Evolutionary conservation across 2,113 vertebrate species (phyloP), one percentile per base, ranked within the genome.

Genomic region (Hyperopisus bebe): DNA sequence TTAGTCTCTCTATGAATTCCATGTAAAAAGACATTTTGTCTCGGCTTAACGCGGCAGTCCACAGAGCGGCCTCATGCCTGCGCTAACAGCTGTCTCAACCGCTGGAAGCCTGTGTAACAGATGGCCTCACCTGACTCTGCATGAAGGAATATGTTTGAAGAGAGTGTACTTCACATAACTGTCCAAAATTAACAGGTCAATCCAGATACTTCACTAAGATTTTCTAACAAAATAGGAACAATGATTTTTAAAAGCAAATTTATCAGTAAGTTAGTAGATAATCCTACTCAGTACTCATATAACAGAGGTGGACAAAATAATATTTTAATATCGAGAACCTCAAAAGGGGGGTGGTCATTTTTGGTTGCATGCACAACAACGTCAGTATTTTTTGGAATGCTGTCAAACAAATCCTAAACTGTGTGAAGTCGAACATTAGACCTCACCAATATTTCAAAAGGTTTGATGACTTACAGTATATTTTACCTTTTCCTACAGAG

Each of bases 51-150:
- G 90, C 89, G 50, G 82, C 80, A 88, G 90, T 90, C 62, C 62
- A 84, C 92, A 47, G 74, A 39, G 90, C 89, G 90, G 90, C 93
- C 90, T 90, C 92, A 90, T 93, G 90, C 90, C 91, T 88, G 90
- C 83, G 74, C 88, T 90, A 93, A 92, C 93, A 94, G 93, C 93
- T 94, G 94, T 91, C 92, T 35, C 86, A 92, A 93, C 92, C 90
- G 55, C 93, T 94, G 94, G 93, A 92, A 91, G 90, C 92, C 91
- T 24, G 13, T 11, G 74, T 86, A 93, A 89, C 93, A 94, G 92
- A 94, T 94, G 93, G 92, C 89, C 35, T 86, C 82, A 90, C 89
- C 90, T 39, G 80, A 92, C 89, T 92, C 62, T 83, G 88, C 47
- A 62, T 82, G 91, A 89, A 89, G 44, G 48, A 87, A 92, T 89